Percentiles rank a stretch among this genome's conserved stretches.
Evolutionary conservation across 1,140 invertebrate species (phyloP).

Genomic region (Diorhabda carinulata): DNA sequence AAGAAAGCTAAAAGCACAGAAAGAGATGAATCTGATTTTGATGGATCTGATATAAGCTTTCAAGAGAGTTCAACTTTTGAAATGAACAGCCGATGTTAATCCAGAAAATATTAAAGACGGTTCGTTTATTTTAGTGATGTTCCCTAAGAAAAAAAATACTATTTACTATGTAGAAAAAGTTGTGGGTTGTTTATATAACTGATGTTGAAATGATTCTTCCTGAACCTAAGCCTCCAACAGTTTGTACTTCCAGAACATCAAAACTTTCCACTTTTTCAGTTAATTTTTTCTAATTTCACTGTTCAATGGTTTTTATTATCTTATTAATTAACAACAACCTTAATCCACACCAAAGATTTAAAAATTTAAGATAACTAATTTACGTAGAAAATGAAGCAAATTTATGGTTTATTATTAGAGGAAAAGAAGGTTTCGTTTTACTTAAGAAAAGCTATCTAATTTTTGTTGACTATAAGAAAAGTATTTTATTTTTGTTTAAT

Average conservation of each 20-base stretch:
- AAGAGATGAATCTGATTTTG: conserved; percentile 16
- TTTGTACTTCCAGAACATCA: conserved; percentile 24
- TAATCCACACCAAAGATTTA: conserved; percentile 12
- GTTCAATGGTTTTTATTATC: background rate
- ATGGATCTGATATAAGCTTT: conserved; percentile 20
- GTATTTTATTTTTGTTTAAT: conserved; percentile 9
- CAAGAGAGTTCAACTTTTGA: conserved; percentile 18
- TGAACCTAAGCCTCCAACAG: conserved; percentile 25
- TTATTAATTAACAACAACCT: background rate
- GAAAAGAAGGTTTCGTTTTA: conserved; percentile 4
- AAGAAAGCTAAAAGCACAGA: conserved; percentile 20
- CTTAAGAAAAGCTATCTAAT: conserved; percentile 3
- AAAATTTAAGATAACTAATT: conserved; percentile 7
- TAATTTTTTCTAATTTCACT: no score
- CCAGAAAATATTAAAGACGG: conserved; percentile 21
- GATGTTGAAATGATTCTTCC: conserved; percentile 24
- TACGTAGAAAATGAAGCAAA: conserved; percentile 11
- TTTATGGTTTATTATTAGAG: conserved; percentile 1
- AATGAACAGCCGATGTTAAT: conserved; percentile 22
- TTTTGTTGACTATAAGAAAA: conserved; percentile 6
- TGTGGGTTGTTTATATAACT: conserved; percentile 17
- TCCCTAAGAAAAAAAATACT: conserved; percentile 10
- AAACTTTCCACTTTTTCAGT: conserved; percentile 9
- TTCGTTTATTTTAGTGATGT: conserved; percentile 19
- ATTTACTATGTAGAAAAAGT: conserved; percentile 16